Conservation (phyloP, 2,797 vertebrate species). For the Meda fulgida region DNA sequence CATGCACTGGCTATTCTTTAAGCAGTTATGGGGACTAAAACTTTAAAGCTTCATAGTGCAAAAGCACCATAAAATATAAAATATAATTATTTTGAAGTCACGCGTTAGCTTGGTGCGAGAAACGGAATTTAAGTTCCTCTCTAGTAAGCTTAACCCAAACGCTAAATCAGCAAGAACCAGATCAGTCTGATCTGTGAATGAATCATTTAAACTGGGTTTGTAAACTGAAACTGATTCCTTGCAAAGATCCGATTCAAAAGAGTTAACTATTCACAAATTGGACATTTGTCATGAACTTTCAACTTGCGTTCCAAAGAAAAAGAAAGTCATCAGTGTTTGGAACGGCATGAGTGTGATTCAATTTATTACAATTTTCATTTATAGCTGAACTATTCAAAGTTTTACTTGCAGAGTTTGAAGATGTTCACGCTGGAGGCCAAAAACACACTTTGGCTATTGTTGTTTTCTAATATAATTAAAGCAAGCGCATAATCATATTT, state of each 20-base stretch:
- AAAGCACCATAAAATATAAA: neutral
- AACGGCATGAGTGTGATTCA: neutral
- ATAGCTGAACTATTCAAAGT: neutral
- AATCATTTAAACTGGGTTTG: neutral
- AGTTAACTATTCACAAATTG: neutral
- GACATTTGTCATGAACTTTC: neutral
- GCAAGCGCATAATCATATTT: neutral
- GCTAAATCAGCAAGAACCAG: neutral
- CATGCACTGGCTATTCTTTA: neutral
- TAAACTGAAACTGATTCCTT: neutral
- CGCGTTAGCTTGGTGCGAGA: neutral
- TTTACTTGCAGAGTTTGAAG: conserved; percentile 8
- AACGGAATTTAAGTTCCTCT: neutral
- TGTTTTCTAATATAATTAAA: conserved; percentile 33
- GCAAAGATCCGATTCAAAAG: neutral
- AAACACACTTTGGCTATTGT: conserved; percentile 19
- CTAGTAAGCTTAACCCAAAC: neutral
- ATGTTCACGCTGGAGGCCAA: neutral
- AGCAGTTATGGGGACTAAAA: neutral
- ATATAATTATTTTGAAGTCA: neutral
- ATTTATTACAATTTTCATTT: neutral
- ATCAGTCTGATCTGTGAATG: neutral
- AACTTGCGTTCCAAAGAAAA: neutral
- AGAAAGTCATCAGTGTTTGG: neutral
- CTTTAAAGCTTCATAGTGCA: neutral